Evolutionary conservation across 2,888 invertebrate genomes (phyloP).

Genomic region (Blastobasis lacticolella): DNA sequence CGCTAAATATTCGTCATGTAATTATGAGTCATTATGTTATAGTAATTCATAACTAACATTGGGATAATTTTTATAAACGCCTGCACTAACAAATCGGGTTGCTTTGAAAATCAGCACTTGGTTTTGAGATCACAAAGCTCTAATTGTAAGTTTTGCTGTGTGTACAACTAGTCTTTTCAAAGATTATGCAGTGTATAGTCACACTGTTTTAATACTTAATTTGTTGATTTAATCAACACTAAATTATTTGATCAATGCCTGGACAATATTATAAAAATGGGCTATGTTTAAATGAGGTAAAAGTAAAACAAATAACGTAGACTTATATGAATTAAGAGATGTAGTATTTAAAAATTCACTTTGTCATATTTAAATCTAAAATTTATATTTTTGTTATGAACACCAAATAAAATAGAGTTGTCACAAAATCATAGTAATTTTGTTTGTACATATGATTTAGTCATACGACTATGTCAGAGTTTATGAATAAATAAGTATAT

Average conservation of each 20-base stretch:
- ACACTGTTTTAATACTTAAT: constrained; percentile 10
- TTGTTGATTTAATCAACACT: constrained; percentile 33
- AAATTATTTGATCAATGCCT: constrained; percentile 27
- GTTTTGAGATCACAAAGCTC: constrained; percentile 13
- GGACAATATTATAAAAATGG: constrained; percentile 41
- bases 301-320: constrained; percentile 40
- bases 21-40: neutral
- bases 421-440: constrained; percentile 12
- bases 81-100: constrained; percentile 17
- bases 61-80: constrained; percentile 1
- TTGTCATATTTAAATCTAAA: constrained; percentile 13
- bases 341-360: constrained; percentile 20
- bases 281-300: constrained; percentile 41
- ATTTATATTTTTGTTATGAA: constrained; percentile 16
- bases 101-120: constrained; percentile 33
- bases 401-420: constrained; percentile 6
- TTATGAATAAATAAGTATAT: constrained; percentile 65
- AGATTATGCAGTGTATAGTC: constrained; percentile 19
- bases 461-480: constrained; percentile 42
- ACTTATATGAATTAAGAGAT: constrained; percentile 27
- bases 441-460: constrained; percentile 40
- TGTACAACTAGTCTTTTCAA: constrained; percentile 33
- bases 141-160: constrained; percentile 25
- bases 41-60: constrained; percentile 1
- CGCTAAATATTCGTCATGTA: neutral